These are phyloP conservation scores for Diadophis punctatus DNA, from an alignment of 2,113 vertebrate species.

Conservation along the genomic window DNA sequence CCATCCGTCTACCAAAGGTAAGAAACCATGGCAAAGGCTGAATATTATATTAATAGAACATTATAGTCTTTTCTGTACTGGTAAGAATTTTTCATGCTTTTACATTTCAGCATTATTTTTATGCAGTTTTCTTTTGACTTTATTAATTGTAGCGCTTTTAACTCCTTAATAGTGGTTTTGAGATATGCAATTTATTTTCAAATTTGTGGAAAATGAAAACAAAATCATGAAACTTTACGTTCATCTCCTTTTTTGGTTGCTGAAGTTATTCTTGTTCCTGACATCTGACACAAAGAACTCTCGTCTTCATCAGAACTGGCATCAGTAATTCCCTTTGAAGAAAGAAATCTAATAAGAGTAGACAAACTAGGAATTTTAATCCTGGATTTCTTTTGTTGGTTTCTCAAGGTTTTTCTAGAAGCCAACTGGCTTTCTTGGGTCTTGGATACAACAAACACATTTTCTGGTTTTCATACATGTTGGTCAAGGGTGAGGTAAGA, in stretches of 20 bases:
- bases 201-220: not conserved
- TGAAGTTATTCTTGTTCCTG: slow-evolving; percentile 43
- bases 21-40: not conserved
- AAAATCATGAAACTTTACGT: slow-evolving; percentile 58
- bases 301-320: slow-evolving; percentile 56
- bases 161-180: not conserved
- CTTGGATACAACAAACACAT: not conserved
- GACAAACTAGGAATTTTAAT: not conserved
- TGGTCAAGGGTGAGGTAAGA: not conserved
- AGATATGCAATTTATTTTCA: not conserved
- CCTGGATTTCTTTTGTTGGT: not conserved
- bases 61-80: not conserved
- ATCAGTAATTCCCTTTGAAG: slow-evolving; percentile 57
- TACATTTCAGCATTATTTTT: not conserved
- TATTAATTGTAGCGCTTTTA: not conserved
- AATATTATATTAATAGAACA: not conserved
- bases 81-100: not conserved
- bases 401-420: not conserved
- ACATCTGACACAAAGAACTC: slow-evolving; percentile 38
- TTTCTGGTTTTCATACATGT: not conserved
- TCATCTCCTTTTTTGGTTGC: slow-evolving; percentile 48
- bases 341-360: slow-evolving; percentile 33
- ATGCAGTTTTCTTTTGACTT: not conserved
- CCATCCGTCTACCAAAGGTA: not conserved
- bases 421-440: not conserved